Evolutionary conservation across 2,113 vertebrate species (phyloP), one percentile per base, ranked within the genome.

Genomic region (Chaetodon trifascialis): DNA sequence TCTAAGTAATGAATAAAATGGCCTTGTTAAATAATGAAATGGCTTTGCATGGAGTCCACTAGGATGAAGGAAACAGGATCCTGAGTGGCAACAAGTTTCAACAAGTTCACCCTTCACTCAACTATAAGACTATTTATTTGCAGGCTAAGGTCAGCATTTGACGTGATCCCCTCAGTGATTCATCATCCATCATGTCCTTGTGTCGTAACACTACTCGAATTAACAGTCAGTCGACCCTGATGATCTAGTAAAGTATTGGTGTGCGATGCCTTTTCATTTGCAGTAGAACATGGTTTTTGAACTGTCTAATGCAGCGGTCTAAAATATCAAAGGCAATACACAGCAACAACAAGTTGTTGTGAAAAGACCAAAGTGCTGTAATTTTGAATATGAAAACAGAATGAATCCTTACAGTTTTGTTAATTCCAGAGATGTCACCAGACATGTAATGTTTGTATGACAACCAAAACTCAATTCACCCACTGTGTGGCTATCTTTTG

Each of bases 1-100:
- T 51, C 23, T 34, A 34, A 42, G n/a, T 46, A 42, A 54, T 69
- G 4, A 46, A 19, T 23, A 11, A 69, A 47, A 38, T 40, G 4
- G 40, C 51, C 21, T 56, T 79, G 30, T 70, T 25, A n/a, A 55
- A 47, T 71, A 47, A 71, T 36, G 15, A 17, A 54, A 15, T 19
- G 0, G 12, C 25, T 46, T 47, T 34, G 49, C 21, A 47, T 44
- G 9, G 40, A 40, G 4, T 54, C 19, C 17, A 55, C 4, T 30
- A 10, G 46, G 55, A 62, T 1, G 5, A 63, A 46, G 16, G 59
- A 69, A 69, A 70, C 7, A 0, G 21, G 30, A 64, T 64, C 30
- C 30, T 60, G 7, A 40, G 21, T 55, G 21, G 34, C 21, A 30
- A 30, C 30, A 30, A 30, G 46, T 47, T 5, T 51, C 25, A 46